These are phyloP conservation scores for Lipotes vexillifer DNA, from an alignment of 2,113 vertebrate species.

Conservation along the genomic window DNA sequence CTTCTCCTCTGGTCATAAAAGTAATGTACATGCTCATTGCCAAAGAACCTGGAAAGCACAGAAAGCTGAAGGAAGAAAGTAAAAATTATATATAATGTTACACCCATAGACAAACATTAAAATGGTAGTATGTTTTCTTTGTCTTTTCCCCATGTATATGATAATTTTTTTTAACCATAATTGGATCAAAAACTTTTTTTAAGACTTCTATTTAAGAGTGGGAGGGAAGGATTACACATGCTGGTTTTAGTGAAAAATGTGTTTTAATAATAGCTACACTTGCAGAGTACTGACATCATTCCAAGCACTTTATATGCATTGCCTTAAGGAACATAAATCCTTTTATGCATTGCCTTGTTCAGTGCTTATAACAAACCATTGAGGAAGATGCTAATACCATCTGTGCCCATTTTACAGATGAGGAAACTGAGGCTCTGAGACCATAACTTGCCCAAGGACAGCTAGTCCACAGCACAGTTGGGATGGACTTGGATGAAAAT, in stretches of 20 bases:
- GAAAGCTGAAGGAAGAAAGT: not conserved
- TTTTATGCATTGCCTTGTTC: not conserved
- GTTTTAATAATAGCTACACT: constrained; percentile 3
- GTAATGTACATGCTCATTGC: not conserved
- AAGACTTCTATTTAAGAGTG: constrained; percentile 1
- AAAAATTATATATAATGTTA: not conserved
- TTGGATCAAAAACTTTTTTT: constrained; percentile 4
- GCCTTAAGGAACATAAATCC: not conserved
- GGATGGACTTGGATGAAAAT: not conserved
- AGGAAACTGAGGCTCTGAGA: not conserved
- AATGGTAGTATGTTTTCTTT: not conserved
- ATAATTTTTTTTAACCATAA: not conserved
- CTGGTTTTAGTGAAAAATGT: not conserved
- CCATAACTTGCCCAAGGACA: not conserved
- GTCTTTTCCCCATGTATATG: not conserved
- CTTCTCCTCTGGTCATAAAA: constrained; percentile 27
- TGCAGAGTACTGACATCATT: not conserved
- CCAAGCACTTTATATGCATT: not conserved
- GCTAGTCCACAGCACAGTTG: not conserved
- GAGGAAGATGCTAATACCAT: not conserved
- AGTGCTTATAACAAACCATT: not conserved
- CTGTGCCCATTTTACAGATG: not conserved
- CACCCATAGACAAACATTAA: not conserved
- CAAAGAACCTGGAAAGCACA: constrained; percentile 17
- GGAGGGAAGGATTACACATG: not conserved